These are phyloP conservation scores for Neoaliturus tenellus DNA, from an alignment of 2,888 invertebrate species.

Conservation along the genomic window DNA sequence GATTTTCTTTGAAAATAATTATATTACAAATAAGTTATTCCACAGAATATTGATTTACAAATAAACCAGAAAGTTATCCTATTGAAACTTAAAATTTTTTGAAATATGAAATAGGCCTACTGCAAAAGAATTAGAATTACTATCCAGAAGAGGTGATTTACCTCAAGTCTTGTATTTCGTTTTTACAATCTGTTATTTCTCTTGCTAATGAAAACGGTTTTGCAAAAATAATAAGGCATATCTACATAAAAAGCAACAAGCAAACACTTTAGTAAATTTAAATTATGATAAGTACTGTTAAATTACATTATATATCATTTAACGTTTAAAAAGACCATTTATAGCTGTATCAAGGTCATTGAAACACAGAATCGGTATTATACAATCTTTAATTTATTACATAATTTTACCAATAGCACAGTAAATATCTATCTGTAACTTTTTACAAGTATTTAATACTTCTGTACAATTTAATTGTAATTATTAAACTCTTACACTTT, in stretches of 20 bases:
- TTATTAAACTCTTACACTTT: conserved; percentile 28
- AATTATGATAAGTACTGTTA: not conserved
- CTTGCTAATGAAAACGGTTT: not conserved
- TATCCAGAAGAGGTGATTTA: too few relatives aligned
- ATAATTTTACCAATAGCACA: conserved; percentile 38
- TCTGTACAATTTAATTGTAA: conserved; percentile 48
- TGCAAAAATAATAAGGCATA: not conserved
- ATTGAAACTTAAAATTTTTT: too few relatives aligned
- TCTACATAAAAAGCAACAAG: conserved; percentile 9
- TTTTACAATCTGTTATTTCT: too few relatives aligned
- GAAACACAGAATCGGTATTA: conserved; percentile 12
- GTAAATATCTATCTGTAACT: conserved; percentile 32
- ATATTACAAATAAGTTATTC: too few relatives aligned
- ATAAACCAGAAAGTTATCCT: too few relatives aligned
- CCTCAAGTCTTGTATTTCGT: too few relatives aligned
- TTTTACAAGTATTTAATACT: conserved; percentile 52
- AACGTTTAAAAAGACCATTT: not conserved
- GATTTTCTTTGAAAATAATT: too few relatives aligned
- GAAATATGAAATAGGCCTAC: too few relatives aligned
- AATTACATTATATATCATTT: not conserved
- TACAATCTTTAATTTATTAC: conserved; percentile 37
- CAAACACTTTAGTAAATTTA: not conserved
- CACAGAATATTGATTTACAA: too few relatives aligned
- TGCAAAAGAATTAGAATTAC: too few relatives aligned
- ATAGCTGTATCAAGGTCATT: conserved; percentile 2